Evolutionary conservation across 2,888 invertebrate genomes (phyloP), one percentile per base, ranked within the genome.

Genomic region (Neoitamus cyanurus): DNA sequence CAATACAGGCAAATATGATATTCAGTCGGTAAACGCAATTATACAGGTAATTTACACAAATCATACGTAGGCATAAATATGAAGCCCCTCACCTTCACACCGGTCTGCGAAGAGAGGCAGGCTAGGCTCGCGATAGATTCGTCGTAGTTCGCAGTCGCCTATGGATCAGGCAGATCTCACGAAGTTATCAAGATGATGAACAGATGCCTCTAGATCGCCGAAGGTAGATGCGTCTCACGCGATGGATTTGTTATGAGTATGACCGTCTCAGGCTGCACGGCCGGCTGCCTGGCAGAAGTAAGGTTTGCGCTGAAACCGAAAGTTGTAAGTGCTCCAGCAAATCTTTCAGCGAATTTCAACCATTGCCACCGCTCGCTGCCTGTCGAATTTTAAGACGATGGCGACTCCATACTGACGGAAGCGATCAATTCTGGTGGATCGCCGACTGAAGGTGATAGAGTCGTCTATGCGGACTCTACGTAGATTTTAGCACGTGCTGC

Each of bases 11-110:
- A 82, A 69, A 82, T 75, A 82, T 68, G n/a, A 68, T 69, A 82
- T 82, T 69, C 68, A 82, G 37, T 69, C 25, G 83, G 48, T 48
- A 25, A 73, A 73, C 46, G 83, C 83, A 83, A 83, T 83, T 83
- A 83, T 83, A 83, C 83, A 72, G 72, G 72, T 73, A 83, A 83
- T 83, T 83, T 83, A 83, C 83, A 83, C 83, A 48, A 83, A 83
- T 83, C 83, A 83, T 83, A 82, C 36, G 82, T 37, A 68, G 69
- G 69, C 69, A 82, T 69, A 82, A 82, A 82, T 82, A 82, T 82
- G 68, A 82, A 37, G 20, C 82, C 68, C 82, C 82, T 82, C 82
- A 69, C 69, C 68, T 82, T 69, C 36, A 82, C 69, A 25, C 15
- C 42, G 30, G 20, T 36, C 30, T 69, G 25, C 82, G 36, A 28